Evolutionary conservation across 2,888 invertebrate genomes (phyloP).

Genomic region (Xestoiulus laeticollis): DNA sequence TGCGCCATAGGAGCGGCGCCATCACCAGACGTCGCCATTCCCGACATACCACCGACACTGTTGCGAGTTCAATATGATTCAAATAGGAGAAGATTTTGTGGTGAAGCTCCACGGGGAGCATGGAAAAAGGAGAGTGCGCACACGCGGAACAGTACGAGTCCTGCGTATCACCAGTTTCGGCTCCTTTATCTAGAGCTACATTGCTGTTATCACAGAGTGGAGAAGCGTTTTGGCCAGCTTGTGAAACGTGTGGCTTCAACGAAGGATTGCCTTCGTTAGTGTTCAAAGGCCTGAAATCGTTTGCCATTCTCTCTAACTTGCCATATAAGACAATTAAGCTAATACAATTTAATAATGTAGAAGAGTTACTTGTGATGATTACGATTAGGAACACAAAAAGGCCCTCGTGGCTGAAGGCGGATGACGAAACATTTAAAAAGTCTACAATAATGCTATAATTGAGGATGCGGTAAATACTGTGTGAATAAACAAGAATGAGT

Average conservation of each 20-base stretch:
- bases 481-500: neutral
- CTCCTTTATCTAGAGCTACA: neutral
- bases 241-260: neutral
- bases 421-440: slow-evolving; percentile 7
- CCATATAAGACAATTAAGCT: neutral
- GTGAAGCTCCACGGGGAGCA: neutral
- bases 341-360: neutral
- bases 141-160: neutral
- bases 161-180: neutral
- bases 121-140: neutral
- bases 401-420: neutral
- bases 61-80: neutral
- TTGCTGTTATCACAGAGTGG: neutral
- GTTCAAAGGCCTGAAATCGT: neutral
- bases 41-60: neutral
- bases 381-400: neutral
- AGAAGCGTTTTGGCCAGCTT: slow-evolving; percentile 14
- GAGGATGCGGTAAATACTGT: neutral
- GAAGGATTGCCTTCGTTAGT: neutral
- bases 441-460: slow-evolving; percentile 6
- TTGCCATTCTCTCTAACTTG: neutral
- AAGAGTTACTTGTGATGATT: slow-evolving; percentile 4
- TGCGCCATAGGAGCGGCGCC: neutral
- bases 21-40: neutral
- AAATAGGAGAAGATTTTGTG: slow-evolving; percentile 37